Evolutionary conservation across 1,140 invertebrate genomes (phyloP).

Genomic region (Drosophila kikkawai): DNA sequence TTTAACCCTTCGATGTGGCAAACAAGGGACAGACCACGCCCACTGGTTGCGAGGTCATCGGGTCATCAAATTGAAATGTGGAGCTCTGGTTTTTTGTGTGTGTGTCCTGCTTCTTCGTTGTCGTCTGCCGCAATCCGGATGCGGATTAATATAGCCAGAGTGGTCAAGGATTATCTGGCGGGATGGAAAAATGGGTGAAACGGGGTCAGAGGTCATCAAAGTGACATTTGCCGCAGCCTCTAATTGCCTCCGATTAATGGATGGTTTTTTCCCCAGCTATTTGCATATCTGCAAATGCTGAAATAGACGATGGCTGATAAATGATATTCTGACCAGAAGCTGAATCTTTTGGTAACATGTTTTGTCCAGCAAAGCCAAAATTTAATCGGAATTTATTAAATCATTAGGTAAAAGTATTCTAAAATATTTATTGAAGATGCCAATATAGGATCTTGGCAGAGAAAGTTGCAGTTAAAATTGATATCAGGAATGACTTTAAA

Average conservation of each 20-base stretch:
- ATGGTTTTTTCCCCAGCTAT: slow-evolving; percentile 29
- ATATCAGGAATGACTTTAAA: no score
- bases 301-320: slow-evolving; percentile 44
- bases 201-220: slow-evolving; percentile 53
- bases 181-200: neutral
- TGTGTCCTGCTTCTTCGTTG: slow-evolving; percentile 24
- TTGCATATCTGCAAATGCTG: slow-evolving; percentile 36
- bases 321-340: slow-evolving; percentile 22
- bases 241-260: slow-evolving; percentile 63
- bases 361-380: neutral
- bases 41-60: slow-evolving; percentile 54
- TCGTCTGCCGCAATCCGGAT: slow-evolving; percentile 23
- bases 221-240: slow-evolving; percentile 57
- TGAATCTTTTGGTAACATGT: neutral
- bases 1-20: slow-evolving; percentile 49
- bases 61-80: slow-evolving; percentile 70
- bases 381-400: neutral
- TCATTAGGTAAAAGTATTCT: neutral
- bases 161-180: slow-evolving; percentile 9
- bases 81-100: slow-evolving; percentile 35
- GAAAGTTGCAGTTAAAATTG: neutral
- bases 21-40: slow-evolving; percentile 46
- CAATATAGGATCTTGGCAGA: neutral
- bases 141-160: slow-evolving; percentile 40
- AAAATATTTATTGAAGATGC: neutral